Evolutionary conservation across 2,113 vertebrate species (phyloP).

Genomic region (Cephalopterus ornatus): DNA sequence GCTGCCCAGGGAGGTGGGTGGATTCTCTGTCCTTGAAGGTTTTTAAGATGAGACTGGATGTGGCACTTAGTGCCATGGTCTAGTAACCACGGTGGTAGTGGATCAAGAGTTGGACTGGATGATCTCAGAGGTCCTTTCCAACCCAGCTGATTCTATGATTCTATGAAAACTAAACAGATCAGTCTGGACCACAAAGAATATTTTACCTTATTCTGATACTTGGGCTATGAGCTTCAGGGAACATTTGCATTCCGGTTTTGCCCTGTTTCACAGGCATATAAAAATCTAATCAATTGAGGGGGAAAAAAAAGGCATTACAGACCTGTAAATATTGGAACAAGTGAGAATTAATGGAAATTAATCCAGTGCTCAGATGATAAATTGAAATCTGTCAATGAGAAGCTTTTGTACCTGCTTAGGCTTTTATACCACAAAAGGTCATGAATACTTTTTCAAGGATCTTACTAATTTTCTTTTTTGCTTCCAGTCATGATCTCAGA

Average conservation of each 20-base stretch:
- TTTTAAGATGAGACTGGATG: no score
- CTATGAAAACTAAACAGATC: background rate
- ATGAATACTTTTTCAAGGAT: background rate
- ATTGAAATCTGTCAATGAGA: background rate
- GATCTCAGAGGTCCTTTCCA: no score
- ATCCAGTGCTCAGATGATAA: background rate
- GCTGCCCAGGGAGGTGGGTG: no score
- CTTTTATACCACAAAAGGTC: background rate
- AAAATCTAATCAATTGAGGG: background rate
- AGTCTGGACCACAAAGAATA: background rate
- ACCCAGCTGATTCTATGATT: no score
- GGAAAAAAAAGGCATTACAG: rapidly evolving
- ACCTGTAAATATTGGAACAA: background rate
- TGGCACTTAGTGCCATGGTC: no score
- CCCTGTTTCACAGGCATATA: background rate
- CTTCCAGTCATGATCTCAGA: background rate
- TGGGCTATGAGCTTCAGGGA: background rate
- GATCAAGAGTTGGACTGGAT: no score
- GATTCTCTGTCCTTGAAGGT: no score
- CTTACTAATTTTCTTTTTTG: background rate
- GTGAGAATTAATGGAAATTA: background rate
- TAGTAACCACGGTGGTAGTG: no score
- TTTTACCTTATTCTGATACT: background rate
- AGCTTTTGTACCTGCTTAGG: background rate
- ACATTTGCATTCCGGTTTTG: background rate